Evolutionary conservation across 2,888 invertebrate species (phyloP).

Genomic region (Agriopis marginaria): DNA sequence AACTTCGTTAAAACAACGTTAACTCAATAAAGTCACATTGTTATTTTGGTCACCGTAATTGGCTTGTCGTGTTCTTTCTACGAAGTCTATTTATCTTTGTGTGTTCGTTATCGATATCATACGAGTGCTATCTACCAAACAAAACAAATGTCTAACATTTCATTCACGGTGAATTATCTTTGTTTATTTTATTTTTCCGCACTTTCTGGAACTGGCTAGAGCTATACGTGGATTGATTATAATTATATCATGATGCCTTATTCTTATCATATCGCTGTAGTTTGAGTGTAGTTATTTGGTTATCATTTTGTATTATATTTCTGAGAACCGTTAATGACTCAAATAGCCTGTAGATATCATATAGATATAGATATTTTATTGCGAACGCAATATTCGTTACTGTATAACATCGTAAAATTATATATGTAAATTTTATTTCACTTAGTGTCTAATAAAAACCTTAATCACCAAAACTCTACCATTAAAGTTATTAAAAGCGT

Average conservation of each 20-base stretch:
- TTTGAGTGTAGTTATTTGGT: background rate
- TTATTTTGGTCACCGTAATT: constrained; percentile 38
- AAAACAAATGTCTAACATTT: constrained; percentile 24
- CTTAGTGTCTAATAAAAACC: constrained; percentile 20
- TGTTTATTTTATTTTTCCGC: constrained; percentile 21
- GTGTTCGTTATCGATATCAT: constrained; percentile 38
- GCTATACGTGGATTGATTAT: background rate
- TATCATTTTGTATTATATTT: background rate
- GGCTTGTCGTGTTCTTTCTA: constrained; percentile 36
- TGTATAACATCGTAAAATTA: constrained; percentile 8
- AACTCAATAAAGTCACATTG: constrained; percentile 15
- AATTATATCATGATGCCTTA: background rate
- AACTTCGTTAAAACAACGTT: constrained; percentile 28
- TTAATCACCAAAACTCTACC: constrained; percentile 10
- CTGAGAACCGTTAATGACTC: constrained; percentile 12
- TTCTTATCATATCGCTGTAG: background rate
- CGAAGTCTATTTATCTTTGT: constrained; percentile 31
- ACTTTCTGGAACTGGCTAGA: constrained; percentile 13
- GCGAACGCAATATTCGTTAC: background rate
- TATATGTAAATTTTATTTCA: constrained; percentile 12
- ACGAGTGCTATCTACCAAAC: constrained; percentile 26
- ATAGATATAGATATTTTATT: background rate
- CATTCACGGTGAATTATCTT: constrained; percentile 26
- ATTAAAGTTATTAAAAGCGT: constrained; percentile 37
- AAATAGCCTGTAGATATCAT: constrained; percentile 7